Evolutionary conservation across 2,888 invertebrate genomes (phyloP), one percentile per base, ranked within the genome.

Genomic region (Platycheirus albimanus): DNA sequence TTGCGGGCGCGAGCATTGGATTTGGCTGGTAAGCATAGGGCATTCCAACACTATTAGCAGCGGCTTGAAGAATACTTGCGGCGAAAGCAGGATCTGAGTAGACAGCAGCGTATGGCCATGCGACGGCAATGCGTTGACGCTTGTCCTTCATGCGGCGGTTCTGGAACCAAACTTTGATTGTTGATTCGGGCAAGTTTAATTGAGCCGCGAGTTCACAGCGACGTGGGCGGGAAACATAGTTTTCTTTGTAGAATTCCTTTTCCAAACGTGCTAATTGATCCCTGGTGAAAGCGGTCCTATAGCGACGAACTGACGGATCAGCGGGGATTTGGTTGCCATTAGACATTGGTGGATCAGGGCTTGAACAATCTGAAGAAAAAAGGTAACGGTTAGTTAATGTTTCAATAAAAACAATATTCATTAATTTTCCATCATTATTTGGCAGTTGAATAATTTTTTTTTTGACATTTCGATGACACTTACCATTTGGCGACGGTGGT

Each of bases 141-240:
- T 99, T 99, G 92, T 99, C 99, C 89, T 99, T 91, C 91, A 91
- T 91, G 85, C 91, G 90, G 1, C 91, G 89, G 61, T 91, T 91
- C 86, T 91, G 91, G 90, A 99, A 99, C 99, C 99, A 99, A 6
- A 99, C 99, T 95, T 99, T 99, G 86, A 99, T 99, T 1, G 99
- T 99, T 28, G 97, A 97, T 90, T 99, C 99, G 0, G 99, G 98
- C 8, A 99, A 92, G 85, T 96, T 96, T 13, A 99, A 92, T 87
- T 97, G 96, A 0, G 97, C 94, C 0, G 99, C 99, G 41, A 99
- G 92, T 90, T 99, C 99, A 89, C 98, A 98, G 84, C 99, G 92
- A 75, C 98, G 93, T 0, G 99, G 99, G 67, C 99, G 92, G 0
- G 98, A 98, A 0, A 99, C 99, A 91, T 99, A 99, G 91, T 98